These are phyloP conservation scores for Zoanthus sociatus DNA, from an alignment of 92 coral and sea anemone species.

Conservation along the genomic window DNA sequence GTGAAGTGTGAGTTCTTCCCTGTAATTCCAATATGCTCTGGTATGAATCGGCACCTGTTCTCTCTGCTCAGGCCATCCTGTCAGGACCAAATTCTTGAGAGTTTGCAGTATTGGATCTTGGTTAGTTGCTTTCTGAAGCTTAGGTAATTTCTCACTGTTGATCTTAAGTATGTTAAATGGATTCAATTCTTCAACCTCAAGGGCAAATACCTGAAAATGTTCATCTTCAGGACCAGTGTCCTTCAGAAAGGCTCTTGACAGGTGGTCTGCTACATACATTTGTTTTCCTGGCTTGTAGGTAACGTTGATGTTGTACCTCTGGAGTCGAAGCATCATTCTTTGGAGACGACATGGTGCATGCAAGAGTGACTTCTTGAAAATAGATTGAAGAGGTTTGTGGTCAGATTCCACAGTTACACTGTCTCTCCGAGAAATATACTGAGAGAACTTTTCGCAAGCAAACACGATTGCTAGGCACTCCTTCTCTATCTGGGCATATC, in stretches of 20 bases:
- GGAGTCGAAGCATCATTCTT: constrained; percentile 32
- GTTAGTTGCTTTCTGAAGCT: background rate
- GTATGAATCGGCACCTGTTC: no score
- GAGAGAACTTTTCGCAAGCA: constrained; percentile 19
- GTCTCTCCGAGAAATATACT: background rate
- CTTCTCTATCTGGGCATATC: constrained; percentile 7
- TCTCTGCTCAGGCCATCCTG: no score
- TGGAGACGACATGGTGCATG: constrained; percentile 13
- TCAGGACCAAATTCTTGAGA: background rate
- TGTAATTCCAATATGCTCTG: no score
- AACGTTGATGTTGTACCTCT: constrained; percentile 37
- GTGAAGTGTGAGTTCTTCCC: no score
- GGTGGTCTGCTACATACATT: constrained; percentile 41
- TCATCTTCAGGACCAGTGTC: constrained; percentile 37
- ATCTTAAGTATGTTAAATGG: background rate
- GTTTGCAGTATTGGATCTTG: no score
- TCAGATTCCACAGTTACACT: constrained; percentile 11
- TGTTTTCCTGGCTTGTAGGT: constrained; percentile 52
- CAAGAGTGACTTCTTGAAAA: constrained; percentile 17
- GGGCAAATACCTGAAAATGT: constrained; percentile 32
- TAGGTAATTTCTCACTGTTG: constrained; percentile 5
- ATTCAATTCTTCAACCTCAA: constrained; percentile 38
- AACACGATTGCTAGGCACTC: background rate
- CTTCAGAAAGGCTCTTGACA: constrained; percentile 43
- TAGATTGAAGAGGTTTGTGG: constrained; percentile 24